Conservation (phyloP, 2,888 invertebrate species). For the Theodoxus fluviatilis region DNA sequence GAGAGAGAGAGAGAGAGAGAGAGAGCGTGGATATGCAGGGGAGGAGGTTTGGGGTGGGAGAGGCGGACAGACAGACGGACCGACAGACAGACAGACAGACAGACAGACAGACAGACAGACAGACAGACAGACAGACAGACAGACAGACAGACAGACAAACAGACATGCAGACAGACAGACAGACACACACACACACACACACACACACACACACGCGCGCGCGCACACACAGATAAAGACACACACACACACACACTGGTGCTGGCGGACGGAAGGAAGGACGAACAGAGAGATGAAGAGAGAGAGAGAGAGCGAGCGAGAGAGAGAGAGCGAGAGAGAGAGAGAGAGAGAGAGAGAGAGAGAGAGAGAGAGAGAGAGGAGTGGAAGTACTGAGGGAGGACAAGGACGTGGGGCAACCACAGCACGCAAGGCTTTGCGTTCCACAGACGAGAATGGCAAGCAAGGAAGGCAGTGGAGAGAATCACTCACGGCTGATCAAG, state of each 20-base stretch:
- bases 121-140: conserved; percentile 5
- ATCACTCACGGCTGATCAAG: too few species aligned
- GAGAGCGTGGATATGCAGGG: background rate
- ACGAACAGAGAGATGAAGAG: background rate
- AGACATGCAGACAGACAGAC: background rate
- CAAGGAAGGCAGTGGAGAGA: too few species aligned
- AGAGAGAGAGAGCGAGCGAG: background rate
- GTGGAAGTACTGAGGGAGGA: background rate
- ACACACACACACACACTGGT: background rate
- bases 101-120: conserved; percentile 10
- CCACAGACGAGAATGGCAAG: too few species aligned
- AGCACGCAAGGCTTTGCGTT: too few species aligned
- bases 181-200: background rate
- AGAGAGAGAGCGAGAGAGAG: conserved; percentile 14
- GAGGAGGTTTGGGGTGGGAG: background rate
- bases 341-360: conserved; percentile 3
- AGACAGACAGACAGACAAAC: background rate
- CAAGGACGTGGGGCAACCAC: background rate
- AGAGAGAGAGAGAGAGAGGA: background rate
- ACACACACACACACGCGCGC: background rate
- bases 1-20: conserved; percentile 8
- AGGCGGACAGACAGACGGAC: background rate
- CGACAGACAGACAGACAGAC: background rate
- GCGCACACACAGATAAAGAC: background rate
- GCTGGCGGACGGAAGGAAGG: background rate